Conservation (phyloP, 2,797 vertebrate genomes). For the Gobio occitaniae region DNA sequence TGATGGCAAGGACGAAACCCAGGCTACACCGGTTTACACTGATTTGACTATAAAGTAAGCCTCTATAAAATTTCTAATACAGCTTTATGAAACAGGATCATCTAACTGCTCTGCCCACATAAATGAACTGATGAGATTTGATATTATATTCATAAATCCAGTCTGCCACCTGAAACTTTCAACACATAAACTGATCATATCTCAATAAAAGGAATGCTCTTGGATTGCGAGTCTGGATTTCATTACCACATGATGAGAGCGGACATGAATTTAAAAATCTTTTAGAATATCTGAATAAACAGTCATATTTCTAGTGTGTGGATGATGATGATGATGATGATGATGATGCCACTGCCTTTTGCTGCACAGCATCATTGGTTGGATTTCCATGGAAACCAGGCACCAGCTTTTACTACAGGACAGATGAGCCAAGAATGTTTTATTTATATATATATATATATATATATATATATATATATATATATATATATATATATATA, state of each 20-base stretch:
- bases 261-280: background rate
- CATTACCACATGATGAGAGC: background rate
- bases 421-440: background rate
- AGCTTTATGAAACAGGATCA: background rate
- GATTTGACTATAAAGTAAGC: background rate
- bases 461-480: too few relatives aligned
- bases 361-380: background rate
- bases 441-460: too few relatives aligned
- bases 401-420: conserved; percentile 2
- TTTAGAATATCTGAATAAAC: background rate
- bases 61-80: background rate
- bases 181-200: background rate
- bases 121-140: background rate
- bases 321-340: background rate
- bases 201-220: background rate
- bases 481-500: too few relatives aligned
- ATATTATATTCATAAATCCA: background rate
- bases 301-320: background rate
- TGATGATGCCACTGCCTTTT: background rate
- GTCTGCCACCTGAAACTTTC: background rate
- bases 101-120: background rate
- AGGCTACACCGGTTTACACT: background rate
- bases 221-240: background rate
- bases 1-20: background rate
- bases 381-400: conserved; percentile 22